Evolutionary conservation across 2,113 vertebrate species (phyloP), one percentile per base, ranked within the genome.

Genomic region (Turnix velox): DNA sequence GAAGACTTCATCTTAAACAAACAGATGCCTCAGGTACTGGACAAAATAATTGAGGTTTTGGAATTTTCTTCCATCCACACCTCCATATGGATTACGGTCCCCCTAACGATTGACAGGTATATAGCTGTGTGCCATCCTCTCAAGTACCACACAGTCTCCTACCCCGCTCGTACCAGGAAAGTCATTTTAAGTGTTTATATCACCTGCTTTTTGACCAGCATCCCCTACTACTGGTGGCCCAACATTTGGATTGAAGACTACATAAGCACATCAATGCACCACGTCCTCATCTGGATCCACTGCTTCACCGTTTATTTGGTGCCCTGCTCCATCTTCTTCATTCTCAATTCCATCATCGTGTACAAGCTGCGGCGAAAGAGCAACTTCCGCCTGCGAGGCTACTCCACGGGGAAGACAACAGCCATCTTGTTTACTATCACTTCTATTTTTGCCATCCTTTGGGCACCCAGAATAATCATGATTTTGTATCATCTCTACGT

Each of bases 171-270:
- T 39, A 99, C 99, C 2, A 97, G 99, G 16, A 98, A 97, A 49
- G 99, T 99, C 93, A 99, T 99, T 10, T 59, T 98, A 5, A 97
- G 98, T 0, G 99, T 99, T 25, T 99, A 99, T 7, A 9, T 97
- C 65, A 99, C 98, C 79, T 99, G 99, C 93, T 97, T 99, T 79
- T 79, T 99, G 68, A 99, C 99, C 74, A 98, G 99, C 76, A 98
- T 98, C 31, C 99, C 99, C 4, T 99, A 99, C 90, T 99, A 99
- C 94, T 99, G 99, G 99, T 99, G 99, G 99, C 99, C 99, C 49
- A 98, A 99, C 89, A 98, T 99, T 33, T 99, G 99, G 99, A 99
- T 98, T 7, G 98, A 97, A 76, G 97, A 98, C 67, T 97, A 98
- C 93, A 97, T 94, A 59, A 98, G 98, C 94, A 99, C 98, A 3